phyloP scores from a whole-genome alignment of 2,888 invertebrate genomes.

The Lacanobia wlatinum region DNA sequence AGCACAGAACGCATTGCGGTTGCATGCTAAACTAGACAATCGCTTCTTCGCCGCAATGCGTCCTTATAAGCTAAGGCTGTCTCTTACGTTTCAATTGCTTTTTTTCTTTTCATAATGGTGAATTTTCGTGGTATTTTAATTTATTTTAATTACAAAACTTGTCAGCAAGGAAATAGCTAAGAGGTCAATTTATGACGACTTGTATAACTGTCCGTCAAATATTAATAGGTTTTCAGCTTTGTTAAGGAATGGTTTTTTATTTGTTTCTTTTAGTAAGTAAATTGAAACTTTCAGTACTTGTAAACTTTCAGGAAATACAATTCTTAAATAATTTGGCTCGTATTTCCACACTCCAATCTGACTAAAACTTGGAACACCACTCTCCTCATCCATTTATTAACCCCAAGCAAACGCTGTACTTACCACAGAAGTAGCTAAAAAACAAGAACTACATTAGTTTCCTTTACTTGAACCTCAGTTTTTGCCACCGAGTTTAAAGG shows the following conservation, averaged over 20 bases:
- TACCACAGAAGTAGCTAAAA: constrained; percentile 18
- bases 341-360: not conserved
- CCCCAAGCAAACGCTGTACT: constrained; percentile 8
- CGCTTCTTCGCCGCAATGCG: constrained; percentile 55
- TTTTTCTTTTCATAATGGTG: not conserved
- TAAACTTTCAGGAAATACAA: too few species aligned
- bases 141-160: not conserved
- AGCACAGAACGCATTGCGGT: constrained; percentile 56
- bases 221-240: not conserved
- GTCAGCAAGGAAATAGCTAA: not conserved
- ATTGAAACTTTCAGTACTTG: not conserved
- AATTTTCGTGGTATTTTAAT: not conserved
- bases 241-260: not conserved
- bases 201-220: not conserved
- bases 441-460: constrained; percentile 43
- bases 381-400: constrained; percentile 27
- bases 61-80: constrained; percentile 19
- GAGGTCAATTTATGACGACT: not conserved
- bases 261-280: not conserved
- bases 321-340: constrained; percentile 7
- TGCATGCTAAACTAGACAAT: constrained; percentile 35
- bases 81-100: constrained; percentile 8
- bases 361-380: not conserved
- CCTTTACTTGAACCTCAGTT: constrained; percentile 31
- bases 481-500: constrained; percentile 30